Evolutionary conservation across 2,113 vertebrate species (phyloP).

Genomic region (Rhizomys pruinosus): DNA sequence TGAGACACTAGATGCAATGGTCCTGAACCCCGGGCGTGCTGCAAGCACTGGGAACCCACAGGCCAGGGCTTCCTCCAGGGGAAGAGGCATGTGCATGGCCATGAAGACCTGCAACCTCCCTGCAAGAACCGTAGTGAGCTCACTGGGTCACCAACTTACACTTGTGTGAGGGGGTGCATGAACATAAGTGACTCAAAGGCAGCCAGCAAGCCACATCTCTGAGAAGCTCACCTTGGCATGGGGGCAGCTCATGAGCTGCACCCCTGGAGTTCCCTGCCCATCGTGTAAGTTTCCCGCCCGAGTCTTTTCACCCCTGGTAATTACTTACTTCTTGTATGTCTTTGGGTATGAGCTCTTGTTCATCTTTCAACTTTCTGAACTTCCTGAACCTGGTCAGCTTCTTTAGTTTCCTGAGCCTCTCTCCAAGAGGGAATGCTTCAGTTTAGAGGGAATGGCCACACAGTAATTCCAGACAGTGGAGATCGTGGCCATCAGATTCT

Average conservation of each 20-base stretch:
- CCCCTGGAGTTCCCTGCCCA: background rate
- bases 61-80: background rate
- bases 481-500: too few relatives aligned
- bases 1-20: background rate
- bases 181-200: background rate
- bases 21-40: background rate
- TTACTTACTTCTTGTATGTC: background rate
- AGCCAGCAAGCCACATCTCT: too few relatives aligned
- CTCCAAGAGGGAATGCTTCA: background rate
- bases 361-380: background rate
- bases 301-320: background rate
- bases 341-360: background rate
- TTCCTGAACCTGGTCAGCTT: background rate
- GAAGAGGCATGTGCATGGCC: background rate
- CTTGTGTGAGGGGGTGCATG: too few relatives aligned
- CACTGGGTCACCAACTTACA: background rate
- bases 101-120: background rate
- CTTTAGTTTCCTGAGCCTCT: background rate
- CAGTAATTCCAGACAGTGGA: background rate
- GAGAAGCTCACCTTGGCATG: background rate
- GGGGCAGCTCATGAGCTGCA: background rate
- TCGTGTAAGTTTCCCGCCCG: background rate
- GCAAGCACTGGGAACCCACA: background rate
- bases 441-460: background rate
- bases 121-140: background rate